phyloP scores from a whole-genome alignment of 2,888 invertebrate genomes.

The Chrysomela aeneicollis region DNA sequence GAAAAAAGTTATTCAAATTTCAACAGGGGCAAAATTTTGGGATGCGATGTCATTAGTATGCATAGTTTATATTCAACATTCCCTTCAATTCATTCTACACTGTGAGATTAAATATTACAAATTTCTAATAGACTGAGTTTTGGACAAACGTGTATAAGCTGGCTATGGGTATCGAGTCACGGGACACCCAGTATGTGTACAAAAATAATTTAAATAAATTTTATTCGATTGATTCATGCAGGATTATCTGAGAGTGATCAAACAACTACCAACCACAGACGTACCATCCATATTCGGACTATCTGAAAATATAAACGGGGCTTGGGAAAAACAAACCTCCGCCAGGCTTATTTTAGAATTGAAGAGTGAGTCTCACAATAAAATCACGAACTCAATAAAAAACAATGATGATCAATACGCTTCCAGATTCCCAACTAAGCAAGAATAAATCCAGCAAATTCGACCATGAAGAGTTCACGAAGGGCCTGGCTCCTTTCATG shows the following conservation, averaged over 20 bases:
- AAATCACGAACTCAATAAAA: neutral
- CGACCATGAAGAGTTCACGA: slow-evolving; percentile 63
- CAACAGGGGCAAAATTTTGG: too few relatives aligned
- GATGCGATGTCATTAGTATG: too few relatives aligned
- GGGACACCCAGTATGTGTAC: too few relatives aligned
- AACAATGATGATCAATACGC: neutral
- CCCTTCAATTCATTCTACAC: too few relatives aligned
- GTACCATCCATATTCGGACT: slow-evolving; percentile 81
- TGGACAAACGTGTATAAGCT: too few relatives aligned
- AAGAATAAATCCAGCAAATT: slow-evolving; percentile 39
- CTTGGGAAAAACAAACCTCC: slow-evolving; percentile 71
- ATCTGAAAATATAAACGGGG: slow-evolving; percentile 85
- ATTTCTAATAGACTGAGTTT: too few relatives aligned
- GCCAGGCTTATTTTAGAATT: slow-evolving; percentile 44
- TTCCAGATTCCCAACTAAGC: slow-evolving; percentile 36
- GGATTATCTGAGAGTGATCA: slow-evolving; percentile 73
- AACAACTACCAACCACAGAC: slow-evolving; percentile 75
- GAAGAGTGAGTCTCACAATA: slow-evolving; percentile 42
- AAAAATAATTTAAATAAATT: too few relatives aligned
- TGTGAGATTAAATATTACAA: too few relatives aligned
- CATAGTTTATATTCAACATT: too few relatives aligned
- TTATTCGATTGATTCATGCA: slow-evolving; percentile 55
- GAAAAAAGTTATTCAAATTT: too few relatives aligned
- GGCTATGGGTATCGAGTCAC: too few relatives aligned
- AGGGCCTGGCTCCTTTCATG: slow-evolving; percentile 74